These are phyloP conservation scores for Brachionus plicatilis DNA, from an alignment of 1,140 invertebrate genomes.

Conservation along the genomic window DNA sequence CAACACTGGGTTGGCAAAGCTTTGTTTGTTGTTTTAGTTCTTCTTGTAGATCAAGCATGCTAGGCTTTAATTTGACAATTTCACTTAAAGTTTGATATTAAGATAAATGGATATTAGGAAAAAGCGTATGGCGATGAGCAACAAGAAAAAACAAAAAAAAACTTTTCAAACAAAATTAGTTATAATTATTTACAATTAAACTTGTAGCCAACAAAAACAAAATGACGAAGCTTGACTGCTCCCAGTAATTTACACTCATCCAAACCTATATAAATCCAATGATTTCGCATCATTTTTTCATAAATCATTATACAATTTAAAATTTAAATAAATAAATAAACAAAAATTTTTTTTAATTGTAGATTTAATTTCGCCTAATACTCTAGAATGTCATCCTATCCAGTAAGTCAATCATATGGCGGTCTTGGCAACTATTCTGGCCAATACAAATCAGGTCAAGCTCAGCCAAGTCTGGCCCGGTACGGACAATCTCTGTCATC, in stretches of 20 bases:
- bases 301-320: slow-evolving; percentile 25
- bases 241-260: background rate
- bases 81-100: slow-evolving; percentile 14
- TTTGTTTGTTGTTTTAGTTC: slow-evolving; percentile 1
- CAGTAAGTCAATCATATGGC: slow-evolving; percentile 9
- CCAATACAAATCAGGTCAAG: background rate
- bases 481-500: slow-evolving; percentile 25
- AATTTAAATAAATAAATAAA: background rate
- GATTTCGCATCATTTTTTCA: slow-evolving; percentile 6
- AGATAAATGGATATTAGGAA: slow-evolving; percentile 35
- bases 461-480: slow-evolving; percentile 14
- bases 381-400: background rate
- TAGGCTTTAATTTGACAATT: slow-evolving; percentile 14
- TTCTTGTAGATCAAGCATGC: background rate
- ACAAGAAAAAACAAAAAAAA: background rate
- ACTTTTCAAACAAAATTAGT: slow-evolving; percentile 25
- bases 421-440: slow-evolving; percentile 13
- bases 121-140: background rate
- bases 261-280: background rate
- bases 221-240: slow-evolving; percentile 20
- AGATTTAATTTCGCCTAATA: background rate
- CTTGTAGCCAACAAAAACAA: slow-evolving; percentile 5
- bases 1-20: background rate
- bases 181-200: slow-evolving; percentile 30
- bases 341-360: background rate